phyloP scores from a whole-genome alignment of 2,797 vertebrate species.

The Chlorospingus semifuscus region DNA sequence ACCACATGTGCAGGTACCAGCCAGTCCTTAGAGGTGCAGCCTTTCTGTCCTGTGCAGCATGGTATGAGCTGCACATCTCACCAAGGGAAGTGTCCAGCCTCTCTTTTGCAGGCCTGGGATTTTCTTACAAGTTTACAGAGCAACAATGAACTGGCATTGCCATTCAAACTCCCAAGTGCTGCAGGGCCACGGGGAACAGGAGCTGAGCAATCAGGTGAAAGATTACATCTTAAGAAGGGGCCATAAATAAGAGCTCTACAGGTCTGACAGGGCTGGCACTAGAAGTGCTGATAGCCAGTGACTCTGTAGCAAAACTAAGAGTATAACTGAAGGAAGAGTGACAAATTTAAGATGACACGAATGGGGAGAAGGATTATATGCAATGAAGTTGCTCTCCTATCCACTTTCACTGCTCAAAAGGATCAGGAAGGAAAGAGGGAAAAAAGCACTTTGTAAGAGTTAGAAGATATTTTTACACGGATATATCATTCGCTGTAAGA shows the following conservation, averaged over 20 bases:
- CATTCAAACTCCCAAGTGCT: neutral
- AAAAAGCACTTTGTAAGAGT: neutral
- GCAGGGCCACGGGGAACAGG: neutral
- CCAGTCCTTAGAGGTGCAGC: neutral
- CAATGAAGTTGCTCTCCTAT: neutral
- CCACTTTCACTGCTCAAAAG: neutral
- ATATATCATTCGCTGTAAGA: neutral
- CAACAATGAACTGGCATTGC: neutral
- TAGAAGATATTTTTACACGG: neutral
- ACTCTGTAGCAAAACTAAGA: neutral
- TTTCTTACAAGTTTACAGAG: neutral
- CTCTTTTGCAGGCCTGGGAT: fast-evolving
- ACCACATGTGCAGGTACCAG: fast-evolving
- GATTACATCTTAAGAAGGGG: neutral
- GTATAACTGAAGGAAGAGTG: neutral
- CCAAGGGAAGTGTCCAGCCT: fast-evolving
- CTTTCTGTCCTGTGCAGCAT: neutral
- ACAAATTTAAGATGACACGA: neutral
- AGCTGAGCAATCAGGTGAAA: neutral
- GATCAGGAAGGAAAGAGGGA: no score
- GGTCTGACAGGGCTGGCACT: neutral
- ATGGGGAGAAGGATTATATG: neutral
- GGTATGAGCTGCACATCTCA: neutral
- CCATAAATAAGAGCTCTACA: neutral
- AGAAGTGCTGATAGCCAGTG: neutral